Evolutionary conservation across 2,113 vertebrate genomes (phyloP).

Genomic region (Bufo gargarizans): DNA sequence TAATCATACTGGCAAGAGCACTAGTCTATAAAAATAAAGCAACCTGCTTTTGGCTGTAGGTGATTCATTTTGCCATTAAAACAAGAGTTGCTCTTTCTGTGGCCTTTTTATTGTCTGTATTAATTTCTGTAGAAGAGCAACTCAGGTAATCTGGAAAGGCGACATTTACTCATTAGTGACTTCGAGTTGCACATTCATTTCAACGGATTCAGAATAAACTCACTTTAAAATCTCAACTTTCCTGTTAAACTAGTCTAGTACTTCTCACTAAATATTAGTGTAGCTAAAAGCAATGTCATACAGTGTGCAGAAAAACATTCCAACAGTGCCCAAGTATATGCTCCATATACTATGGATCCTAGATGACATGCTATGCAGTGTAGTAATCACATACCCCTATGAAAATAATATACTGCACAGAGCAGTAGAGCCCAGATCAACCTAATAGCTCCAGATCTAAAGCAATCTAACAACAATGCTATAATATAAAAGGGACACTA

Average conservation of each 20-base stretch:
- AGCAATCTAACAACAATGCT: too few species aligned
- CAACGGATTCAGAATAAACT: slow-evolving; percentile 1
- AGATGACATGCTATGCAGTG: too few species aligned
- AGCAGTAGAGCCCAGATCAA: too few species aligned
- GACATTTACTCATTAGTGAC: slow-evolving; percentile 52
- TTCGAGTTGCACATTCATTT: slow-evolving; percentile 19
- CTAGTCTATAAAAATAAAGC: slow-evolving; percentile 54
- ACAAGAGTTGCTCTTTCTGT: slow-evolving; percentile 48
- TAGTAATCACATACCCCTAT: too few species aligned
- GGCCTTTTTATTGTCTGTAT: slow-evolving; percentile 58
- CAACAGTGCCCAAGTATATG: too few species aligned
- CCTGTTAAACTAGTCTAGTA: neutral
- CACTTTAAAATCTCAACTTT: neutral
- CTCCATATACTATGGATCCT: too few species aligned
- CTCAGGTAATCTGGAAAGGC: slow-evolving; percentile 47
- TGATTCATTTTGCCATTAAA: slow-evolving; percentile 55
- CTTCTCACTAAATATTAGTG: neutral
- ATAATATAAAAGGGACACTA: too few species aligned
- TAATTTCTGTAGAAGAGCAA: slow-evolving; percentile 48
- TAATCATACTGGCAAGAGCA: slow-evolving; percentile 57
- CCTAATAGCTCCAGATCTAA: too few species aligned
- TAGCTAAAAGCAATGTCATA: too few species aligned
- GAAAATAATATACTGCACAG: too few species aligned
- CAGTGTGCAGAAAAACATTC: too few species aligned
- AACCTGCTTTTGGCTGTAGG: slow-evolving; percentile 54